Evolutionary conservation across 1,140 invertebrate genomes (phyloP).

Genomic region (Sesamia nonagrioides): DNA sequence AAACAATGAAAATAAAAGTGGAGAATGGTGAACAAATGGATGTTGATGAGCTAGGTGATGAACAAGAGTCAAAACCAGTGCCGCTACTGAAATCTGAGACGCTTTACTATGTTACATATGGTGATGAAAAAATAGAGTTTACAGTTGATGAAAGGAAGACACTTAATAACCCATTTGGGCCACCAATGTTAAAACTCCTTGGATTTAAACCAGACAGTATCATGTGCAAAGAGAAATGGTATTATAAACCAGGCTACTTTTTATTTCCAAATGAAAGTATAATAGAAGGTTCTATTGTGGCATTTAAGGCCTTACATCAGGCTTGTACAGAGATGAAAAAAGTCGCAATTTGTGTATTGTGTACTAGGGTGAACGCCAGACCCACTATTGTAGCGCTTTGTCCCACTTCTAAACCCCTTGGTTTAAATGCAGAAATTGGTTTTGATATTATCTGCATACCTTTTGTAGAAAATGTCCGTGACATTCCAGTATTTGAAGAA

Average conservation of each 20-base stretch:
- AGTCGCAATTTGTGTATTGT: slow-evolving; percentile 77
- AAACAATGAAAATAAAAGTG: slow-evolving; percentile 70
- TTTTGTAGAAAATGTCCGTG: slow-evolving; percentile 78
- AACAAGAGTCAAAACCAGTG: slow-evolving; percentile 60
- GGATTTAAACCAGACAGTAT: slow-evolving; percentile 77
- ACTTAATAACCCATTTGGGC: slow-evolving; percentile 79
- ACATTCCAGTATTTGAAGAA: slow-evolving; percentile 68
- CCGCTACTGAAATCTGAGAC: slow-evolving; percentile 77
- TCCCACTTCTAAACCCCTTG: slow-evolving; percentile 70
- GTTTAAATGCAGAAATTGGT: slow-evolving; percentile 73
- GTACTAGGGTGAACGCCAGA: slow-evolving; percentile 75
- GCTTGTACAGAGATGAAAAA: slow-evolving; percentile 74
- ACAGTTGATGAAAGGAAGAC: slow-evolving; percentile 75
- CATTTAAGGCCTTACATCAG: slow-evolving; percentile 79
- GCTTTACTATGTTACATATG: slow-evolving; percentile 74
- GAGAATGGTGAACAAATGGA: slow-evolving; percentile 56
- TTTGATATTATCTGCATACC: slow-evolving; percentile 82
- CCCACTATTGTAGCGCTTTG: slow-evolving; percentile 75
- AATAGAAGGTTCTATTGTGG: slow-evolving; percentile 79
- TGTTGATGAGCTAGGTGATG: slow-evolving; percentile 54
- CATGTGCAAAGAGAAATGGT: slow-evolving; percentile 82
- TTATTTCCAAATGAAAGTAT: slow-evolving; percentile 79
- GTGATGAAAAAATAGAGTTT: slow-evolving; percentile 75
- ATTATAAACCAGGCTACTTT: slow-evolving; percentile 75
- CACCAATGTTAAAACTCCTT: slow-evolving; percentile 77